A percentile compares a stretch with the other conserved stretches of the same genome.
Evolutionary conservation across 2,888 invertebrate genomes (phyloP).

Genomic region (Cyclophora punctaria): DNA sequence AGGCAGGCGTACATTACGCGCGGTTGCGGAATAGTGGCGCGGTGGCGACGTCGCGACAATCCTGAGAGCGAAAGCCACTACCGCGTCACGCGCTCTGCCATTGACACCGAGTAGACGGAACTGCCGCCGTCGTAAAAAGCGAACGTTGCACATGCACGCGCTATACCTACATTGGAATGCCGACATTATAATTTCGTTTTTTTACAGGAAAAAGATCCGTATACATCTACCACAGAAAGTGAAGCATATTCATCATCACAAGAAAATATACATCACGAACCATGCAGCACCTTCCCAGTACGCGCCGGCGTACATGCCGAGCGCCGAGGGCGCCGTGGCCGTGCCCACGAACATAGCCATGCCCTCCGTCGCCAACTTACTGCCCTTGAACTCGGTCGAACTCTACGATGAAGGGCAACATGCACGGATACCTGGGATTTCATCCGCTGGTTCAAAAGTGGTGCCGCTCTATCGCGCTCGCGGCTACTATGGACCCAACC

Average conservation of each 20-base stretch:
- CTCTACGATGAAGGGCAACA: slow-evolving; percentile 40
- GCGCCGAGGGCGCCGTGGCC: slow-evolving; percentile 57
- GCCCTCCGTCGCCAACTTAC: slow-evolving; percentile 44
- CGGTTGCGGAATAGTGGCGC: slow-evolving; percentile 29
- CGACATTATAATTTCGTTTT: slow-evolving; percentile 42
- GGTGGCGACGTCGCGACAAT: slow-evolving; percentile 30
- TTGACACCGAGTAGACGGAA: slow-evolving; percentile 59
- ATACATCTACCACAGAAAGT: slow-evolving; percentile 74
- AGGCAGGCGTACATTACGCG: slow-evolving; percentile 34
- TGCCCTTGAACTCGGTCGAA: slow-evolving; percentile 53
- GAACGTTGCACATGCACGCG: slow-evolving; percentile 42
- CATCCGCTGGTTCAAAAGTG: slow-evolving; percentile 50
- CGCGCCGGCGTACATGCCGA: slow-evolving; percentile 63
- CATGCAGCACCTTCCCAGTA: slow-evolving; percentile 64
- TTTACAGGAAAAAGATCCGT: slow-evolving; percentile 74
- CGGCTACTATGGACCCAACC: slow-evolving; percentile 64
- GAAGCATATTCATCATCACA: slow-evolving; percentile 72
- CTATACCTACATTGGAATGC: slow-evolving; percentile 37
- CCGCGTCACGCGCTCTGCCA: slow-evolving; percentile 55
- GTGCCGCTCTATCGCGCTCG: slow-evolving; percentile 63
- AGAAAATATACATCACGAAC: slow-evolving; percentile 71
- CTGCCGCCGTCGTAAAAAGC: slow-evolving; percentile 32
- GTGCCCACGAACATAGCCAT: slow-evolving; percentile 50
- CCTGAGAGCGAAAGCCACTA: slow-evolving; percentile 58
- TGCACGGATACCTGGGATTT: slow-evolving; percentile 33